Base-by-base conservation (phyloP, 2,113 vertebrate genomes). In the Clarias gariepinus region DNA sequence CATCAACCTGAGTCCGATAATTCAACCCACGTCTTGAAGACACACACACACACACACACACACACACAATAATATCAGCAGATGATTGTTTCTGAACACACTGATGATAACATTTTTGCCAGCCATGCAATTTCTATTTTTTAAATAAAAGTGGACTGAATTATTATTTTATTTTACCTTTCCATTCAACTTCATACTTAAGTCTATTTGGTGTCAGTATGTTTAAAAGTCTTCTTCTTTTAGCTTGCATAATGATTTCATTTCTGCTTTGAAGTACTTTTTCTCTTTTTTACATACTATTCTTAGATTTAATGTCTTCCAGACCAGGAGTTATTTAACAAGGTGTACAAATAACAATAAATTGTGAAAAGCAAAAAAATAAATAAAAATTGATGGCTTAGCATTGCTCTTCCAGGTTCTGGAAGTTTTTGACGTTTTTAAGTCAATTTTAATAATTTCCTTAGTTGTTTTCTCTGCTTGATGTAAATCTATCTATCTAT, bases 1-100 rank as follows among this genome's bases (percentile, higher is more conserved):
- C 9, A 97, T 99, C 91, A 96, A 97, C 90, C 96, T 99, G 13
- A 92, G 91, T 77, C 96, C 96, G 0, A 92, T 94, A 85, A 91
- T 90, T 89, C 91, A 84, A 86, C 93, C 52, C 73, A 30, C 86
- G 0, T 90, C 93, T 80, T 95, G 88, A 95, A 0, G 0, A 60
- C 66, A 68, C 57, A 15, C 58, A 47, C 30, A 63, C 30, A 21
- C 30, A 47, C 21, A 74, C 53, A 18, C 25, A 77, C 47, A 77
- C 25, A 78, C 7, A 6, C 41, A 13, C 73, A 4, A 15, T 30
- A 4, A 21, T 8, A 11, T 33, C 30, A 30, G 23, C 30, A 81
- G 21, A 80, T 55, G 21, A 9, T 1, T 28, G 21, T 79, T 58
- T 57, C 77, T 11, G 10, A 25, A 9, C 11, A n/a, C 23, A 16